phyloP scores from a whole-genome alignment of 2,888 invertebrate genomes.

The Dermolepida albohirtum region DNA sequence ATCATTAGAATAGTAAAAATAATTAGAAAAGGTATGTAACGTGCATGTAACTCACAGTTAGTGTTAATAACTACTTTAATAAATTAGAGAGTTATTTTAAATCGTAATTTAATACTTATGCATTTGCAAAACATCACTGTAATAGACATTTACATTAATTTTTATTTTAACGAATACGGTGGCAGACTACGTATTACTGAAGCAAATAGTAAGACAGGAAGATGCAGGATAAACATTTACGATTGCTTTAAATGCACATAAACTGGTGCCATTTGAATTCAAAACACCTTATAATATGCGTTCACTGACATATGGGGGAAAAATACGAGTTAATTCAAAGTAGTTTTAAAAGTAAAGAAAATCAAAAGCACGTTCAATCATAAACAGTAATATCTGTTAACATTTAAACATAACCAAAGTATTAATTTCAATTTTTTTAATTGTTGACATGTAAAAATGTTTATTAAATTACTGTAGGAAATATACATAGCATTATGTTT shows the following conservation, averaged over 20 bases:
- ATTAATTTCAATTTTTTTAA: too few species aligned
- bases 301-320: slow-evolving; percentile 10
- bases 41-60: too few species aligned
- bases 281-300: slow-evolving; percentile 38
- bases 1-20: too few species aligned
- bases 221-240: slow-evolving; percentile 27
- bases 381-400: background rate
- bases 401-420: too few species aligned
- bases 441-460: too few species aligned
- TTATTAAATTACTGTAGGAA: too few species aligned
- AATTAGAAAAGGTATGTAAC: too few species aligned
- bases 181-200: slow-evolving; percentile 12
- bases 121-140: slow-evolving; percentile 9
- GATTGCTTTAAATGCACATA: slow-evolving; percentile 39
- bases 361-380: background rate
- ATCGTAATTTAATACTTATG: background rate
- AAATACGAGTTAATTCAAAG: slow-evolving; percentile 25
- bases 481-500: too few species aligned
- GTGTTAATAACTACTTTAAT: background rate
- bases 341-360: slow-evolving; percentile 1
- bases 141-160: slow-evolving; percentile 8
- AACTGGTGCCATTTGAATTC: slow-evolving; percentile 36
- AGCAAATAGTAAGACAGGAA: slow-evolving; percentile 12
- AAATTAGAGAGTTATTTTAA: slow-evolving; percentile 1
- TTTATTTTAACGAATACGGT: background rate